These are phyloP conservation scores for Hemicentrotus pulcherrimus DNA, from an alignment of 35 echinoderm and acorn worm genomes.

Conservation along the genomic window DNA sequence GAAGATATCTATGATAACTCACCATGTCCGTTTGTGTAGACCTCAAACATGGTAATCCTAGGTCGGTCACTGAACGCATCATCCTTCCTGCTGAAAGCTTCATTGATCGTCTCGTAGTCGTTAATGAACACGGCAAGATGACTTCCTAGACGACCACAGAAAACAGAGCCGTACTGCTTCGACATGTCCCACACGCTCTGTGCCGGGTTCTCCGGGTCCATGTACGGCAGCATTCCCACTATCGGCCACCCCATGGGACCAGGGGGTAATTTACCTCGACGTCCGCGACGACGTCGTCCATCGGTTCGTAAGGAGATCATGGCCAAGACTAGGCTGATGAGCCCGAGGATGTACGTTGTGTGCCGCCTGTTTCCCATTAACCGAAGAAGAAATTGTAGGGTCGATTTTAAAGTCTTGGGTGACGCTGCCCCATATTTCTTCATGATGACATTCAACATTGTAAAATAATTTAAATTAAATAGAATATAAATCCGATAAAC, in stretches of 20 bases:
- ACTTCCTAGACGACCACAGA: constrained; percentile 58
- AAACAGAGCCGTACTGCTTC: constrained; percentile 62
- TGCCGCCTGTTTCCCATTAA: constrained; percentile 15
- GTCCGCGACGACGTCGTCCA: background rate
- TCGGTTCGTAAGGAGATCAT: background rate
- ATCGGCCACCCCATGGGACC: constrained; percentile 75
- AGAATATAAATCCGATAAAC: background rate
- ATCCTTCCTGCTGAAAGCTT: constrained; percentile 62
- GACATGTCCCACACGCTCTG: constrained; percentile 53
- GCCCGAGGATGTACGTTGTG: background rate
- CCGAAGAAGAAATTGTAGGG: background rate
- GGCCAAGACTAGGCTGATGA: background rate
- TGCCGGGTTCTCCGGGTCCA: constrained; percentile 50
- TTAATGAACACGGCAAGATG: constrained; percentile 60
- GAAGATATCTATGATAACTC: background rate
- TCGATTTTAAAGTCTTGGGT: background rate
- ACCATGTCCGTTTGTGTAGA: constrained; percentile 43
- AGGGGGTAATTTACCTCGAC: constrained; percentile 48
- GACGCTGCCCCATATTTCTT: background rate
- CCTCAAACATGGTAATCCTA: constrained; percentile 41
- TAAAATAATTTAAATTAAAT: background rate
- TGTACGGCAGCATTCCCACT: constrained; percentile 61
- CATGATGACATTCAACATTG: background rate
- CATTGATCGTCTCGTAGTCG: constrained; percentile 64
- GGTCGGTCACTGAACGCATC: constrained; percentile 67